phyloP scores from a whole-genome alignment of 2,888 invertebrate species.

The Protodeltote pygarga region DNA sequence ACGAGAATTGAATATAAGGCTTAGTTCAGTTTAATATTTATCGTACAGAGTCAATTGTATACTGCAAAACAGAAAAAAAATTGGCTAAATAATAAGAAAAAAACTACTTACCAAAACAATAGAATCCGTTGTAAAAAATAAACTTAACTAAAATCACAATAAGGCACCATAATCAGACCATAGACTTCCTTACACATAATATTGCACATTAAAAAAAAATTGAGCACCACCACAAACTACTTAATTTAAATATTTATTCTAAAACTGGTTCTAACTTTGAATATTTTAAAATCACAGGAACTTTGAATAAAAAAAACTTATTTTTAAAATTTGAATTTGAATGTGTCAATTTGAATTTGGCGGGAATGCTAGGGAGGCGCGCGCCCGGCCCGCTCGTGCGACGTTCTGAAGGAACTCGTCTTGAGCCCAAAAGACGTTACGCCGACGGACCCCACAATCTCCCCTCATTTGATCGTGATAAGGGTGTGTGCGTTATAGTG shows the following conservation, averaged over 20 bases:
- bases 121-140: slow-evolving; percentile 19
- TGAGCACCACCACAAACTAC: slow-evolving; percentile 11
- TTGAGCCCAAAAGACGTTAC: slow-evolving; percentile 84
- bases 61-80: neutral
- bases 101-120: slow-evolving; percentile 28
- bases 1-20: too few species aligned
- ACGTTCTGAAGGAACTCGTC: slow-evolving; percentile 81
- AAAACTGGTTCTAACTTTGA: neutral
- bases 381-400: slow-evolving; percentile 76
- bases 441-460: slow-evolving; percentile 73
- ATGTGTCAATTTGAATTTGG: slow-evolving; percentile 59
- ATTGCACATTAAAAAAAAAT: slow-evolving; percentile 39
- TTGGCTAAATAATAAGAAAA: neutral
- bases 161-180: slow-evolving; percentile 68
- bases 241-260: neutral
- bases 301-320: slow-evolving; percentile 14
- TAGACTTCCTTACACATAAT: slow-evolving; percentile 47
- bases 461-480: slow-evolving; percentile 77
- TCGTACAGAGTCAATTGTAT: too few species aligned
- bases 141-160: slow-evolving; percentile 20
- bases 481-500: slow-evolving; percentile 69
- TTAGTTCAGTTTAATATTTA: too few species aligned
- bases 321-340: slow-evolving; percentile 24
- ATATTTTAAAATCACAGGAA: neutral
- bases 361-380: slow-evolving; percentile 63